phyloP scores from a whole-genome alignment of 2,113 vertebrate species.

The Copsychus sechellarum region DNA sequence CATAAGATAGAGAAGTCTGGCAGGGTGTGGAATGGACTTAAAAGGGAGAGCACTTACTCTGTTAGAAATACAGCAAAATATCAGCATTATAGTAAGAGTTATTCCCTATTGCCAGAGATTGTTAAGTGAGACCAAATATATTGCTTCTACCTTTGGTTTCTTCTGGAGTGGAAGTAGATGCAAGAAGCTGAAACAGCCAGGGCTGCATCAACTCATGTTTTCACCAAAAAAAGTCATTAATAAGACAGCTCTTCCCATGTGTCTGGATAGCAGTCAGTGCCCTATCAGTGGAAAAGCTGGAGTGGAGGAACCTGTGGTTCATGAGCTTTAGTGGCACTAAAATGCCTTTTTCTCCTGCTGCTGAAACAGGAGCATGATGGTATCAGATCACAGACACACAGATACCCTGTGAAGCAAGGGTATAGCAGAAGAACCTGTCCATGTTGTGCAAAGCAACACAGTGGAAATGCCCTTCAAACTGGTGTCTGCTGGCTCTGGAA shows the following conservation, averaged over 20 bases:
- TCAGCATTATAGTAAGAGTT: not conserved
- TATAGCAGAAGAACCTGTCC: not conserved
- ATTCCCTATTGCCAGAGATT: not conserved
- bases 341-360: not conserved
- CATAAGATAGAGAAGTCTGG: not conserved
- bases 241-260: not conserved
- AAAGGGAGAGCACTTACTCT: not conserved
- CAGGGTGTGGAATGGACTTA: not conserved
- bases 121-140: not conserved
- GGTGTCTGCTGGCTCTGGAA: not conserved
- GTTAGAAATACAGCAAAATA: not conserved
- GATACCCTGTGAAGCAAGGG: not conserved
- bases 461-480: not conserved
- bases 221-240: not conserved
- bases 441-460: not conserved
- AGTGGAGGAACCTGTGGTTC: not conserved
- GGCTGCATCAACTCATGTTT: not conserved
- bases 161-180: not conserved
- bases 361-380: not conserved
- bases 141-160: not conserved
- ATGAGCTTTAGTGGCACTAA: not conserved
- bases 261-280: not conserved
- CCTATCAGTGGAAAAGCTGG: not conserved
- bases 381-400: not conserved
- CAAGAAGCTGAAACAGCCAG: not conserved